Conservation (phyloP, 2,888 invertebrate genomes). For the Ormyrus labotus region DNA sequence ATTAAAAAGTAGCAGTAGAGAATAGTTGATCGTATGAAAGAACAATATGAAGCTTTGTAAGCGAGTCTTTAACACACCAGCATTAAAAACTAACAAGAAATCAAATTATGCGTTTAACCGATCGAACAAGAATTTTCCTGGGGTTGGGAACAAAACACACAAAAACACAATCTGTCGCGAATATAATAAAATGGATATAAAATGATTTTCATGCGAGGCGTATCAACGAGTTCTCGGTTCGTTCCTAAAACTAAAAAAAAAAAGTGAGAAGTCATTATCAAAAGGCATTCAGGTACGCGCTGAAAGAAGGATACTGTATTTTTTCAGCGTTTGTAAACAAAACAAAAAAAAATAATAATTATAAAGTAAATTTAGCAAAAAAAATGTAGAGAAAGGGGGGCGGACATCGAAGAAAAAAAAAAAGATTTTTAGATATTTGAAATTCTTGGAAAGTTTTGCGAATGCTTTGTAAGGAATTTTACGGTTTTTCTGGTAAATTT, state of each 20-base stretch:
- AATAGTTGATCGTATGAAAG: slow-evolving; percentile 33
- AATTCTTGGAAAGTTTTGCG: slow-evolving; percentile 44
- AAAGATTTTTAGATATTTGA: slow-evolving; percentile 45
- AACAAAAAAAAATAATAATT: slow-evolving; percentile 4
- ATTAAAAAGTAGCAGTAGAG: slow-evolving; percentile 24
- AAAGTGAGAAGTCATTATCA: slow-evolving; percentile 44
- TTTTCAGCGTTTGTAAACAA: slow-evolving; percentile 40
- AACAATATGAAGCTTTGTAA: slow-evolving; percentile 36
- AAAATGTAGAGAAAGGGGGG: slow-evolving; percentile 31
- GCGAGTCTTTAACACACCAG: slow-evolving; percentile 23
- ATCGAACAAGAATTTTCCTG: too few relatives aligned
- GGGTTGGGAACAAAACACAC: too few relatives aligned
- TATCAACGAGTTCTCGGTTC: too few relatives aligned
- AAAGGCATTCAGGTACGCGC: slow-evolving; percentile 29
- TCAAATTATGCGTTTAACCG: too few relatives aligned
- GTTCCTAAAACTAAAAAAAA: slow-evolving; percentile 12
- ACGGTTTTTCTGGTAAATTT: slow-evolving; percentile 46
- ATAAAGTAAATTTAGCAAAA: slow-evolving; percentile 22
- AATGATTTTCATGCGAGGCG: too few relatives aligned
- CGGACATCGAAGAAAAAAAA: slow-evolving; percentile 49
- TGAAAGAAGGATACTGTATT: slow-evolving; percentile 26
- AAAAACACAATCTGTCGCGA: too few relatives aligned
- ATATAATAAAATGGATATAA: too few relatives aligned
- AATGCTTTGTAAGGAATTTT: slow-evolving; percentile 38
- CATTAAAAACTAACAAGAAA: not conserved